A percentile compares a stretch with the other conserved stretches of the same genome.
Conservation (phyloP, 2,113 vertebrate species). For the Cichladusa arquata region DNA sequence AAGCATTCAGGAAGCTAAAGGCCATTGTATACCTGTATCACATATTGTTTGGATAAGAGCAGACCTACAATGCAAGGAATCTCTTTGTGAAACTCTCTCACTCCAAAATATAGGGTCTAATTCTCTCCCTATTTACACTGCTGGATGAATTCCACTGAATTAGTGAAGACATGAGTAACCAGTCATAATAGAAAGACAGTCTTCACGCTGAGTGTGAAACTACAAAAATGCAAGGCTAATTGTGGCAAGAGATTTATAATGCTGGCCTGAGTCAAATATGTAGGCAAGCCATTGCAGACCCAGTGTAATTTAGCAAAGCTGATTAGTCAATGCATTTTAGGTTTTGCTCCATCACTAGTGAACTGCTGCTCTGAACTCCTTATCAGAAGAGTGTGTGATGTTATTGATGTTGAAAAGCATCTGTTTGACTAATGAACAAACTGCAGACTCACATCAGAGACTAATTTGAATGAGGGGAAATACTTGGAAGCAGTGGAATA, state of each 20-base stretch:
- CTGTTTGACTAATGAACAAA: background rate
- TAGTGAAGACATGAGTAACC: background rate
- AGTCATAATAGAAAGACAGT: background rate
- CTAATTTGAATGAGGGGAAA: background rate
- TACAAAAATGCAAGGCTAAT: background rate
- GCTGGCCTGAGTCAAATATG: background rate
- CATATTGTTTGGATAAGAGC: constrained; percentile 48
- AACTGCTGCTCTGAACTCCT: background rate
- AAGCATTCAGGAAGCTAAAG: constrained; percentile 33
- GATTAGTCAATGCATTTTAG: background rate
- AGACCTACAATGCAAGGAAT: constrained; percentile 27
- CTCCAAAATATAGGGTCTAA: background rate
- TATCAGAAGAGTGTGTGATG: background rate
- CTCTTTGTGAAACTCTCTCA: background rate
- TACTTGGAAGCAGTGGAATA: background rate
- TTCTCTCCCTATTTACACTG: background rate
- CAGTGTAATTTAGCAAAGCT: background rate
- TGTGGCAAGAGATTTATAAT: background rate
- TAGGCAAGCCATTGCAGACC: background rate
- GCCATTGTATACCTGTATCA: constrained; percentile 55
- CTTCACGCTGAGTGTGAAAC: background rate
- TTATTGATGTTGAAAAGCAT: background rate
- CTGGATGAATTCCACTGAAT: background rate
- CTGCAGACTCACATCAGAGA: background rate
- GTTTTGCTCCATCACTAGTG: background rate